phyloP scores from a whole-genome alignment of 2,797 vertebrate genomes.

The Eutrigla gurnardus region DNA sequence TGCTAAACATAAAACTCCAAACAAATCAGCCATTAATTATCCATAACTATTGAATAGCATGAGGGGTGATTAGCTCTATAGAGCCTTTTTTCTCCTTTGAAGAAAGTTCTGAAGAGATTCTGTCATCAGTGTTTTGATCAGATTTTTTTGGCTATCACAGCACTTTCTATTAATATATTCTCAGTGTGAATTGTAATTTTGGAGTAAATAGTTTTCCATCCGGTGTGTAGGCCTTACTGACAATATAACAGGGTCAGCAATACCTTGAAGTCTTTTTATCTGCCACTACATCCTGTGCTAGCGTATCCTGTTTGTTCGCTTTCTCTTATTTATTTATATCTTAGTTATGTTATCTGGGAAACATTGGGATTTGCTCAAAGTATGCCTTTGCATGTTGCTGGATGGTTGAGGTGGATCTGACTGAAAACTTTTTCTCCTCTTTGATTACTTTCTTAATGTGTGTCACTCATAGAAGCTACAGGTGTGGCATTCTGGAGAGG shows the following conservation, averaged over 20 bases:
- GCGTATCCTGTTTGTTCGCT: background rate
- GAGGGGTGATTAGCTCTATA: constrained; percentile 7
- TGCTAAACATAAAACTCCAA: constrained; percentile 38
- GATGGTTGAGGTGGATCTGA: background rate
- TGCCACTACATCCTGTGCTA: background rate
- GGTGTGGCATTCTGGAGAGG: no score
- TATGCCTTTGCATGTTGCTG: background rate
- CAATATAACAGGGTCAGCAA: background rate
- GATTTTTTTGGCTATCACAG: constrained; percentile 3
- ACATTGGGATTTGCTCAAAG: background rate
- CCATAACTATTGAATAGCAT: constrained; percentile 12
- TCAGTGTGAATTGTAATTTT: background rate
- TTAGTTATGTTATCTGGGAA: background rate
- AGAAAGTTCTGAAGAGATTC: background rate
- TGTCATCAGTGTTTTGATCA: background rate
- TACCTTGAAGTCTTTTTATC: background rate
- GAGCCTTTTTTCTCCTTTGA: background rate
- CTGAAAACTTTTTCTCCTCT: background rate
- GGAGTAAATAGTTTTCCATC: background rate
- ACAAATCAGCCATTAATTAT: constrained; percentile 35
- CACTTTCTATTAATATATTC: constrained; percentile 5
- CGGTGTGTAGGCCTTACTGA: background rate
- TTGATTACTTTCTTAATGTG: background rate
- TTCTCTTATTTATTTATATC: no score
- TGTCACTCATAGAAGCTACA: background rate